phyloP scores from a whole-genome alignment of 2,888 invertebrate species.

The Campopleginae sp. region DNA sequence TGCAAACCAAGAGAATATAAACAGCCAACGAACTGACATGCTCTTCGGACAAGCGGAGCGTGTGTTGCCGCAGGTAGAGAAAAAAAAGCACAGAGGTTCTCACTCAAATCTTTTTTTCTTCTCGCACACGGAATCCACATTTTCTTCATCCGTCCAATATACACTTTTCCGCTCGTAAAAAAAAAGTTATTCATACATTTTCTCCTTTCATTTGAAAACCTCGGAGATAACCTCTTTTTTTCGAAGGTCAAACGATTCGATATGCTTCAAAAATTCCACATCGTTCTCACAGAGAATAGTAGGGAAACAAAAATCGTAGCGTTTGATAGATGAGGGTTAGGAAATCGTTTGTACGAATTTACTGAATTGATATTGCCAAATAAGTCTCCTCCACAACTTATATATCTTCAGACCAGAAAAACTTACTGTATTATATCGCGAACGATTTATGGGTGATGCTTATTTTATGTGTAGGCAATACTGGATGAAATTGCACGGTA shows the following conservation, averaged over 20 bases:
- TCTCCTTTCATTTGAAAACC: not conserved
- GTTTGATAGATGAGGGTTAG: not conserved
- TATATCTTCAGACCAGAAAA: not conserved
- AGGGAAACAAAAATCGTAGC: not conserved
- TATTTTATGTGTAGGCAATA: not conserved
- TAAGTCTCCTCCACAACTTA: not conserved
- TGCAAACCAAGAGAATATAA: slow-evolving; percentile 7
- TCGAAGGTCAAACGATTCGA: not conserved
- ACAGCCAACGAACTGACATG: slow-evolving; percentile 28
- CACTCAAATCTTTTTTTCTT: slow-evolving; percentile 26
- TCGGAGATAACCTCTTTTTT: not conserved
- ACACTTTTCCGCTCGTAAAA: not conserved
- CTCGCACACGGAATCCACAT: not conserved
- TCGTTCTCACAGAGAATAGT: not conserved
- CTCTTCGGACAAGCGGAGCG: slow-evolving; percentile 33
- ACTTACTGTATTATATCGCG: not conserved
- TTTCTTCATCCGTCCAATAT: not conserved
- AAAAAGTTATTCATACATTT: not conserved
- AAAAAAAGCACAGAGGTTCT: slow-evolving; percentile 54
- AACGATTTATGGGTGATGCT: not conserved
- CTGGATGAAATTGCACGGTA: not conserved
- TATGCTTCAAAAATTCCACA: not conserved
- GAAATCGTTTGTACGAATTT: not conserved
- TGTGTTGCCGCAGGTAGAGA: slow-evolving; percentile 54
- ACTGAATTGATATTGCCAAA: not conserved